Percentiles rank a stretch among this genome's conserved stretches.
phyloP scores from a whole-genome alignment of 1,140 invertebrate species.

The Drosophila ironensis region DNA sequence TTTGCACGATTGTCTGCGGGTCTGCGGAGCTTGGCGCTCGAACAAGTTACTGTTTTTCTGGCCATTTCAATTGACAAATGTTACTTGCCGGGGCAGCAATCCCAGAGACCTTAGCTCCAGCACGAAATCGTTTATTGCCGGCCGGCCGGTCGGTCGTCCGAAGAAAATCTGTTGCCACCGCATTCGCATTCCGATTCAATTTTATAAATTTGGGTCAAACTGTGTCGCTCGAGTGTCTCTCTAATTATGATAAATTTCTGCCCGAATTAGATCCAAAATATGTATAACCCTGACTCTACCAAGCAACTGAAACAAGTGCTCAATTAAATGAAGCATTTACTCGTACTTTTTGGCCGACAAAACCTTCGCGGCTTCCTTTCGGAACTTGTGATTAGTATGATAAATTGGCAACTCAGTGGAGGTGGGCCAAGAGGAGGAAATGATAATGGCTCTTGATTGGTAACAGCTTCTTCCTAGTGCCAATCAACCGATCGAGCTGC shows the following conservation, averaged over 20 bases:
- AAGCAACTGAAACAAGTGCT: constrained; percentile 25
- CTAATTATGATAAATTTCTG: constrained; percentile 64
- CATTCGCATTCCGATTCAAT: constrained; percentile 33
- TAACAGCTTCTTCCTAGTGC: too few species aligned
- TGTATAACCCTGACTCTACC: constrained; percentile 40
- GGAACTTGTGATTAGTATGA: constrained; percentile 17
- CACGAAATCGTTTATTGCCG: constrained; percentile 50
- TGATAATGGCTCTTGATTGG: neutral
- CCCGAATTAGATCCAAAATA: constrained; percentile 25
- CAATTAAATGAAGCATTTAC: constrained; percentile 43
- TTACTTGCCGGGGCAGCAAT: constrained; percentile 33
- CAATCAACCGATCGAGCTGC: neutral
- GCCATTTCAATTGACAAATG: constrained; percentile 74
- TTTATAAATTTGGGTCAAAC: constrained; percentile 62
- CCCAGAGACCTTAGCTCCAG: constrained; percentile 35
- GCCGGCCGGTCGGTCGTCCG: constrained; percentile 19
- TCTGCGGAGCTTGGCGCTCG: neutral
- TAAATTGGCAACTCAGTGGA: constrained; percentile 9
- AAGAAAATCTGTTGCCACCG: constrained; percentile 65
- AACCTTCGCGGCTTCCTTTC: constrained; percentile 47
- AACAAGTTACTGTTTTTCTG: constrained; percentile 46
- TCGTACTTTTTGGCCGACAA: neutral
- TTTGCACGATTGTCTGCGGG: constrained; percentile 74
- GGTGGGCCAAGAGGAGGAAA: neutral
- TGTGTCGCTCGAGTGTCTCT: constrained; percentile 61